Evolutionary conservation across 2,888 invertebrate genomes (phyloP).

Genomic region (Aphidoletes aphidimyza): DNA sequence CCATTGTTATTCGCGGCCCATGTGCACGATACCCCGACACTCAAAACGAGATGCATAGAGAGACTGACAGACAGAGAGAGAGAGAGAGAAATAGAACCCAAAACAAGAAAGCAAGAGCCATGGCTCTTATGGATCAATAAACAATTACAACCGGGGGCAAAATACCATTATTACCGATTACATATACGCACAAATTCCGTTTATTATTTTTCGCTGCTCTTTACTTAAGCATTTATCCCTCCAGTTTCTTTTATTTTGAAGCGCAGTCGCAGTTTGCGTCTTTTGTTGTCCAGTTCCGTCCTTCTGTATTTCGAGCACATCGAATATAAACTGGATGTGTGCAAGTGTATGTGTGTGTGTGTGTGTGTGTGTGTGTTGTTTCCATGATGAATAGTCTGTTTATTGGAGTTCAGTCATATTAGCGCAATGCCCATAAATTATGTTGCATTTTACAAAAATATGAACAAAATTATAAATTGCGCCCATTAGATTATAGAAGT

Average conservation of each 20-base stretch:
- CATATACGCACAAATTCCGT: constrained; percentile 47
- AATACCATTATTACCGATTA: constrained; percentile 52
- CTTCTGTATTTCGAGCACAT: no score
- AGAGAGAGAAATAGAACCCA: neutral
- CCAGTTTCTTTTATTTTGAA: no score
- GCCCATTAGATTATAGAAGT: no score
- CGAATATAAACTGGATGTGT: no score
- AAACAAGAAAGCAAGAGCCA: no score
- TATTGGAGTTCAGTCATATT: constrained; percentile 32
- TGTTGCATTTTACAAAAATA: neutral
- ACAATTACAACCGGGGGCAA: constrained; percentile 52
- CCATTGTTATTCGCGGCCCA: constrained; percentile 28
- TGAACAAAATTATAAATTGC: neutral
- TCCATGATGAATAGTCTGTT: constrained; percentile 36
- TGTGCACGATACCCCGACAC: neutral
- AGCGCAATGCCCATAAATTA: constrained; percentile 32
- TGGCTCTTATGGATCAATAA: constrained; percentile 37
- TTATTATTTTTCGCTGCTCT: constrained; percentile 42
- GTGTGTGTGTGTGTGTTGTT: no score
- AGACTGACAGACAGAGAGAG: neutral
- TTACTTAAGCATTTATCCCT: constrained; percentile 13
- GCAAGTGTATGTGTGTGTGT: no score
- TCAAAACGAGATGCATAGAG: neutral
- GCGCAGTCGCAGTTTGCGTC: neutral
- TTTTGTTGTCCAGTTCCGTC: neutral